Evolutionary conservation across 2,888 invertebrate species (phyloP).

Genomic region (Lumbricus terrestris): DNA sequence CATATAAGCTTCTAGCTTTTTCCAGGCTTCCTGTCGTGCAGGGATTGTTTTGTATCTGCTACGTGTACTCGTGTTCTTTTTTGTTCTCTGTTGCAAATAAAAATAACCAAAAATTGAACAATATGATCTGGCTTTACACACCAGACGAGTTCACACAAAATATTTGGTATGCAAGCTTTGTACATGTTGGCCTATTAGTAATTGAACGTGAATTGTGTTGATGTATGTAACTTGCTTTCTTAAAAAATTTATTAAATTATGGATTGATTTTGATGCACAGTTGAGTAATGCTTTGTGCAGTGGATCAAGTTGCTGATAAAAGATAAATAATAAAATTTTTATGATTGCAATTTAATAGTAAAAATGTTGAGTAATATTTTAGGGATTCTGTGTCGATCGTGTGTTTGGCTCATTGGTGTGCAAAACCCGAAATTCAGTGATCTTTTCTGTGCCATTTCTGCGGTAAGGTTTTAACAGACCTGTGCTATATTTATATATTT

Average conservation of each 20-base stretch:
- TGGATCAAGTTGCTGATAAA: no score
- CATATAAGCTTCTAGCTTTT: no score
- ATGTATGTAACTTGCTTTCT: background rate
- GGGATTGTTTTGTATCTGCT: no score
- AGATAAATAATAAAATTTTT: no score
- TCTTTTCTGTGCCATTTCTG: slow-evolving; percentile 20
- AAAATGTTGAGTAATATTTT: background rate
- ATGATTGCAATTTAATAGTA: background rate
- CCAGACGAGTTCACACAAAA: background rate
- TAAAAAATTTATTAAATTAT: no score
- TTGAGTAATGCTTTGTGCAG: no score
- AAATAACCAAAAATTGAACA: no score
- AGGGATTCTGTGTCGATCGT: slow-evolving; percentile 6
- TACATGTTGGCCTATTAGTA: background rate
- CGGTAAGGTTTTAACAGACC: slow-evolving; percentile 18
- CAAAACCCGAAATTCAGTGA: background rate
- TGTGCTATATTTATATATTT: no score
- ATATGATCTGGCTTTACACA: background rate
- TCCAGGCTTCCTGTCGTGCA: no score
- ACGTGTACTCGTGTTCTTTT: no score
- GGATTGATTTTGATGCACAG: no score
- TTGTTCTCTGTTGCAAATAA: no score
- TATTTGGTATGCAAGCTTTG: background rate
- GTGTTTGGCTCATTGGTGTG: background rate
- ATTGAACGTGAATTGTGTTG: background rate